Percentiles rank a stretch among this genome's conserved stretches.
Conservation (phyloP, 2,113 vertebrate genomes). For the Butorides virescens region DNA sequence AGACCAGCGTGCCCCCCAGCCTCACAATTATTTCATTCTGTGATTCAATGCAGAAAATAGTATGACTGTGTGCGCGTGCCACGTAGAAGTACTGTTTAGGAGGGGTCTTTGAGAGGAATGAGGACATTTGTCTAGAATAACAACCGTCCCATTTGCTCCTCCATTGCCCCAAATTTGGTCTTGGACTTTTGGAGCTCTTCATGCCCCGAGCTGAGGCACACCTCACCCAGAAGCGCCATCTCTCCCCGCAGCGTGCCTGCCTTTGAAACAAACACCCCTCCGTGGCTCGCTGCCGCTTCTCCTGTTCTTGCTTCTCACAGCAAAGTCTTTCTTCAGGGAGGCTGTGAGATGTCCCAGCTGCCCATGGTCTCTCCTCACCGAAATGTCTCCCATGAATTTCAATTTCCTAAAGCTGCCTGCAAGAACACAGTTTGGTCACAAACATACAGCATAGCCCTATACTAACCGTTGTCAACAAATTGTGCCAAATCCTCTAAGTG, state of each 20-base stretch:
- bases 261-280: background rate
- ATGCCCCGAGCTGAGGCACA: background rate
- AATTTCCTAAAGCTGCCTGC: background rate
- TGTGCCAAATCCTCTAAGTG: background rate
- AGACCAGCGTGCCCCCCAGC: background rate
- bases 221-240: background rate
- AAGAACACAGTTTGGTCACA: background rate
- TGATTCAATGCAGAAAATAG: background rate
- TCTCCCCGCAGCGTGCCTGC: rapidly evolving
- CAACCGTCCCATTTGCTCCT: background rate
- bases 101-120: background rate
- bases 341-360: background rate
- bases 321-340: background rate
- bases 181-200: background rate
- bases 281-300: rapidly evolving
- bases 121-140: background rate
- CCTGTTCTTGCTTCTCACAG: background rate
- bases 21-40: background rate
- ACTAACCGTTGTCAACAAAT: background rate
- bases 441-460: background rate
- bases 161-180: background rate
- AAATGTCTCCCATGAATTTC: background rate
- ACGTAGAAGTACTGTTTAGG: background rate
- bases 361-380: no score
- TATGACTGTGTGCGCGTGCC: rapidly evolving